These are phyloP conservation scores for Callyntrura guangdongensis DNA, from an alignment of 2,888 invertebrate species.

Conservation along the genomic window DNA sequence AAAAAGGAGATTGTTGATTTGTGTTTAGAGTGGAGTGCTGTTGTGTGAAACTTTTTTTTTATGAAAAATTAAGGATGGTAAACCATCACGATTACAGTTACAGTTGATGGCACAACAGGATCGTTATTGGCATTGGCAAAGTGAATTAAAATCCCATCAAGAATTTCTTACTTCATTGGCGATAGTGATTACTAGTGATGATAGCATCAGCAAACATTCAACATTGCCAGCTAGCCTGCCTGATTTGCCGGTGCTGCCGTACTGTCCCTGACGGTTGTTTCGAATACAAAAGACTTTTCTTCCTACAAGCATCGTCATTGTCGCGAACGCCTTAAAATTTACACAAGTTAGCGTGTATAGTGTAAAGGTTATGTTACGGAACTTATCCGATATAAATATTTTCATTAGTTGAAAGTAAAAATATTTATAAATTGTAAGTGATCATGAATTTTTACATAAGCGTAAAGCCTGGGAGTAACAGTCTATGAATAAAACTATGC, in stretches of 20 bases:
- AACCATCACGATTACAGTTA: too few species aligned
- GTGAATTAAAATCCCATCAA: conserved; percentile 61
- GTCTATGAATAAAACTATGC: conserved; percentile 37
- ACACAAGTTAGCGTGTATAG: too few species aligned
- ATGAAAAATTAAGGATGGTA: conserved; percentile 25
- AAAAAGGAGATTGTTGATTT: neutral
- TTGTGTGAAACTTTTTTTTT: conserved; percentile 10
- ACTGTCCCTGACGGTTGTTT: too few species aligned
- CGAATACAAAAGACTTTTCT: too few species aligned
- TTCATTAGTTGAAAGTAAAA: too few species aligned
- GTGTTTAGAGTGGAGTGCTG: neutral
- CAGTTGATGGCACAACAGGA: neutral
- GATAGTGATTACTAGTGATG: too few species aligned
- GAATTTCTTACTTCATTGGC: conserved; percentile 32
- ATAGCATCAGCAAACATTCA: neutral
- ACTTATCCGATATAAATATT: too few species aligned
- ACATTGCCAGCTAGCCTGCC: too few species aligned
- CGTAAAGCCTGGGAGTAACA: neutral
- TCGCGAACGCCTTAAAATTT: too few species aligned
- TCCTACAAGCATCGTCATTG: too few species aligned
- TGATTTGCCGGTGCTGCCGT: neutral
- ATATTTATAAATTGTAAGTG: too few species aligned
- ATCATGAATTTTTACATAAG: neutral
- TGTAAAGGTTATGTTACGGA: too few species aligned
- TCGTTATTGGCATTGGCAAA: conserved; percentile 55